These are phyloP conservation scores for Thaleichthys pacificus DNA, from an alignment of 2,797 vertebrate genomes.

Conservation along the genomic window DNA sequence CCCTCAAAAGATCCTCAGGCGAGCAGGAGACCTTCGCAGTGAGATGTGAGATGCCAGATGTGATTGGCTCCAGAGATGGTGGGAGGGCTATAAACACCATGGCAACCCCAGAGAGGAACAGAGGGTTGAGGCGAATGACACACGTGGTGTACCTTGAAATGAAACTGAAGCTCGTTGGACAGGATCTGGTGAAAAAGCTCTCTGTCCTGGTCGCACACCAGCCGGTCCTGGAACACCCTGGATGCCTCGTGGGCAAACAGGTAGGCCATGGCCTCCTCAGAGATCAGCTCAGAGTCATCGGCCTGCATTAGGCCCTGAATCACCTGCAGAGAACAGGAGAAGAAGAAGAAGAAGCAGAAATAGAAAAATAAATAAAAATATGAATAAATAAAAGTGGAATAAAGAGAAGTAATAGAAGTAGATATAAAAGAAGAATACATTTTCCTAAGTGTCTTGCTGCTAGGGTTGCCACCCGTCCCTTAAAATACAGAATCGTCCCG, in stretches of 20 bases:
- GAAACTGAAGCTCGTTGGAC: constrained; percentile 54
- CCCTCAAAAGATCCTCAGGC: constrained; percentile 50
- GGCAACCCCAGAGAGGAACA: too few relatives aligned
- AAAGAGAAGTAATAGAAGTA: not conserved
- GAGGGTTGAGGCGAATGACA: not conserved
- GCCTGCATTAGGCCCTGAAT: constrained; percentile 66
- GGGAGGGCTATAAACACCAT: too few relatives aligned
- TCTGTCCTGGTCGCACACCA: constrained; percentile 52
- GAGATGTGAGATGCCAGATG: too few relatives aligned
- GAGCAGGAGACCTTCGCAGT: constrained; percentile 12
- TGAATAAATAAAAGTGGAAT: too few relatives aligned
- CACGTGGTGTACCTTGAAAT: constrained; percentile 54
- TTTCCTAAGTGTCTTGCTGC: too few relatives aligned
- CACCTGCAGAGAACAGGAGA: constrained; percentile 48
- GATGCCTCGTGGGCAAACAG: constrained; percentile 62
- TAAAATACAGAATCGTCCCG: too few relatives aligned
- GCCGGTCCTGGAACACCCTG: constrained; percentile 67
- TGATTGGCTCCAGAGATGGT: too few relatives aligned
- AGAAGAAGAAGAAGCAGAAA: not conserved
- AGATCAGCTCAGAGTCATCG: constrained; percentile 48
- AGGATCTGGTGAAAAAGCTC: constrained; percentile 57
- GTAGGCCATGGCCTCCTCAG: constrained; percentile 48
- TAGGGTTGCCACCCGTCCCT: too few relatives aligned
- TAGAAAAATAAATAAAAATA: too few relatives aligned
- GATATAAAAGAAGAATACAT: not conserved